Evolutionary conservation across 2,113 vertebrate species (phyloP).

Genomic region (Oncorhynchus mykiss): DNA sequence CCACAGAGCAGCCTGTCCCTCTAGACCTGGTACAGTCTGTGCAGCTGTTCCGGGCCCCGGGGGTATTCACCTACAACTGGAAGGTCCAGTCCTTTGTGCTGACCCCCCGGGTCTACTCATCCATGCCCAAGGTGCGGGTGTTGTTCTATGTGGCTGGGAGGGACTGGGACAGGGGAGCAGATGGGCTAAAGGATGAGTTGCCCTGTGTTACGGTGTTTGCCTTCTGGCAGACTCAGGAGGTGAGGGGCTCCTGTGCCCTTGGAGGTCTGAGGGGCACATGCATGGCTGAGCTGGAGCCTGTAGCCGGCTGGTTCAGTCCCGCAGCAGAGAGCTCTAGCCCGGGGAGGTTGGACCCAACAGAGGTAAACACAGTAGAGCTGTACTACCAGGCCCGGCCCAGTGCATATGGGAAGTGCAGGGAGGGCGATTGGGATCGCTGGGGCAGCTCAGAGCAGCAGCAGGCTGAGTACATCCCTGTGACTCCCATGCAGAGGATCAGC

Average conservation of each 20-base stretch:
- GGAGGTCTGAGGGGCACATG: conserved; percentile 80
- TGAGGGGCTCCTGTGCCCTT: conserved; percentile 80
- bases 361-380: conserved; percentile 84
- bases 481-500: conserved; percentile 87
- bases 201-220: conserved; percentile 86
- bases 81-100: conserved; percentile 81
- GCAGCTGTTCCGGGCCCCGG: conserved; percentile 70
- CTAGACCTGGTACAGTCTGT: conserved; percentile 77
- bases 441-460: conserved; percentile 59
- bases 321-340: conserved; percentile 75
- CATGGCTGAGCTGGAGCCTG: conserved; percentile 80
- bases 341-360: conserved; percentile 68
- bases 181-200: conserved; percentile 66
- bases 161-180: conserved; percentile 77
- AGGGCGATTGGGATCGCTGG: conserved; percentile 49
- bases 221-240: conserved; percentile 87
- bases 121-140: conserved; percentile 81
- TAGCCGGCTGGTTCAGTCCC: conserved; percentile 78
- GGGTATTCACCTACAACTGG: conserved; percentile 81
- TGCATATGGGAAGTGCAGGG: conserved; percentile 70
- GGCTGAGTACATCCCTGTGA: conserved; percentile 73
- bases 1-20: conserved; percentile 73
- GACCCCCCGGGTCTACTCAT: conserved; percentile 76
- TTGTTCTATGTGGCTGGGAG: conserved; percentile 86
- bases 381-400: conserved; percentile 82